Percentiles rank a stretch among this genome's conserved stretches.
phyloP scores from a whole-genome alignment of 92 coral and sea anemone species.

The Palythoa caribaeorum region DNA sequence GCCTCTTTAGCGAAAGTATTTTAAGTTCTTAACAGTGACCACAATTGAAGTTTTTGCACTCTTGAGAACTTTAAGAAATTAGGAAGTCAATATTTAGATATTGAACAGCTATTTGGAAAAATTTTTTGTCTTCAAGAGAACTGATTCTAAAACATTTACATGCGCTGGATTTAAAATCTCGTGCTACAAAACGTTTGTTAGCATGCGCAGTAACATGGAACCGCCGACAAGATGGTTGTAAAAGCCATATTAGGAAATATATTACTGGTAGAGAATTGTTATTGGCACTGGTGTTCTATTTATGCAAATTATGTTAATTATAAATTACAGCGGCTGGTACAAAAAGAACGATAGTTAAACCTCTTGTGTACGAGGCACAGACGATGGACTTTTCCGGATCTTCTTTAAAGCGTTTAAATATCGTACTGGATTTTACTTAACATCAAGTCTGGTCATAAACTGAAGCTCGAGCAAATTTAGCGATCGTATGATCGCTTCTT shows the following conservation, averaged over 20 bases:
- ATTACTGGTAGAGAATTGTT: not conserved
- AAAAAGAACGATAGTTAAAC: not conserved
- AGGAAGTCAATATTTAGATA: too few species aligned
- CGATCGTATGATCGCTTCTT: not conserved
- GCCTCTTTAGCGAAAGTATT: too few species aligned
- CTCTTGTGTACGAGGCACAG: not conserved
- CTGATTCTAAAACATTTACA: too few species aligned
- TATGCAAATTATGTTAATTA: conserved; percentile 8
- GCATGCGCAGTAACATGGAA: too few species aligned
- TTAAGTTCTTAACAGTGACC: too few species aligned
- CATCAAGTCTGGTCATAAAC: not conserved
- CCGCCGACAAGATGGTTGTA: not conserved
- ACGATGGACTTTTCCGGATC: not conserved
- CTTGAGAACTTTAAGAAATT: too few species aligned
- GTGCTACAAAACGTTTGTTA: too few species aligned
- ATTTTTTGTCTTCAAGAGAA: too few species aligned
- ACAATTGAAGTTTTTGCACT: too few species aligned
- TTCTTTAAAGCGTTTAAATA: not conserved
- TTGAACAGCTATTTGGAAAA: too few species aligned
- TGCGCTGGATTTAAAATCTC: too few species aligned
- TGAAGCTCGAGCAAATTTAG: not conserved
- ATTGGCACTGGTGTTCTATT: not conserved
- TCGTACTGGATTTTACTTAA: not conserved
- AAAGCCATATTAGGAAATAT: not conserved
- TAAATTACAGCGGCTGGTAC: not conserved